These are phyloP conservation scores for Mechanitis messenoides DNA, from an alignment of 2,888 invertebrate species.

Conservation along the genomic window DNA sequence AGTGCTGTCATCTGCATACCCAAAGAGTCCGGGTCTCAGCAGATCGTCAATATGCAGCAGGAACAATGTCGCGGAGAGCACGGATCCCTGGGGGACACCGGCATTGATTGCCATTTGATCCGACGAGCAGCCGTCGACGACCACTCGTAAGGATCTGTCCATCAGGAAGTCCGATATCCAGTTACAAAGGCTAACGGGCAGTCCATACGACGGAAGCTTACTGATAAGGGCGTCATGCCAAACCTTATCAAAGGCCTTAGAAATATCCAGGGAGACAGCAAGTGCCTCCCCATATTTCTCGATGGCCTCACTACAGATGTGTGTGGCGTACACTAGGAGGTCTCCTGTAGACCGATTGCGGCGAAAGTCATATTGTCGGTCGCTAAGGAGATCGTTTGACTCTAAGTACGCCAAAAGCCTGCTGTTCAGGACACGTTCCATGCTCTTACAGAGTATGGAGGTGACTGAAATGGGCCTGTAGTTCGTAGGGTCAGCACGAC, in stretches of 20 bases:
- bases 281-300: constrained; percentile 3
- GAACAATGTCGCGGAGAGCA: too few species aligned
- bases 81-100: too few species aligned
- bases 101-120: not conserved
- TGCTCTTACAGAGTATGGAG: constrained; percentile 1
- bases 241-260: constrained; percentile 4
- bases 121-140: not conserved
- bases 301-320: constrained; percentile 5
- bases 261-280: not conserved
- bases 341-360: constrained; percentile 11
- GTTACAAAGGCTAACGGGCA: not conserved
- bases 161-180: not conserved
- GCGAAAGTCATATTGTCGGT: constrained; percentile 13
- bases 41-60: too few species aligned
- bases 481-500: not conserved
- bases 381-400: constrained; percentile 8
- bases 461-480: not conserved
- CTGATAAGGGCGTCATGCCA: not conserved
- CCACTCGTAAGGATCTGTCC: not conserved
- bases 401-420: constrained; percentile 7
- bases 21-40: too few species aligned
- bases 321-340: constrained; percentile 11
- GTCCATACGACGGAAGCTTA: not conserved
- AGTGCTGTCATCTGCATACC: too few species aligned
- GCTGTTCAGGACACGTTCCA: constrained; percentile 6